phyloP scores from a whole-genome alignment of 2,888 invertebrate genomes.

The Plutella xylostella region DNA sequence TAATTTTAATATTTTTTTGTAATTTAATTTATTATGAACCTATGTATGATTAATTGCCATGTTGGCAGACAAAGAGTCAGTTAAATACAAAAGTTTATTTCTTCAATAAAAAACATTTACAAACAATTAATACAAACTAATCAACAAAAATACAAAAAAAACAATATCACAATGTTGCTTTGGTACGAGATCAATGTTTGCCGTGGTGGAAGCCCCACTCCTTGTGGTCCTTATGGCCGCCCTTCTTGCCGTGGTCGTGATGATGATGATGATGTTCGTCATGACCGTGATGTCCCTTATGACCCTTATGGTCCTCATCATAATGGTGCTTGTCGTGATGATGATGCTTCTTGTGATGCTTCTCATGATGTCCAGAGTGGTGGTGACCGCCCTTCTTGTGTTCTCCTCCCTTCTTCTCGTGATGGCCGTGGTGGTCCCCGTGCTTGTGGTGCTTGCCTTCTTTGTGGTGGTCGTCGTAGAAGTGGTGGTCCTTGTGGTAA shows the following conservation, averaged over 20 bases:
- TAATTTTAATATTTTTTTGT: too few species aligned
- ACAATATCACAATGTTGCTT: slow-evolving; percentile 3
- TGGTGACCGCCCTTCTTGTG: slow-evolving; percentile 63
- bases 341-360: slow-evolving; percentile 55
- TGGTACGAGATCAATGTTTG: slow-evolving; percentile 39
- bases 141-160: slow-evolving; percentile 2
- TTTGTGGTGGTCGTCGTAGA: slow-evolving; percentile 14
- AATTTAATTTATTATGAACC: too few species aligned
- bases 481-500: slow-evolving; percentile 13
- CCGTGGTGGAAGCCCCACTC: slow-evolving; percentile 61
- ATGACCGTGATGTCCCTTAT: slow-evolving; percentile 61
- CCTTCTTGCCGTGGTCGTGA: slow-evolving; percentile 63
- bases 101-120: neutral
- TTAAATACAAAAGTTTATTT: too few species aligned
- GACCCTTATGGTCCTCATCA: slow-evolving; percentile 57
- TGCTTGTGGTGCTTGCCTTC: slow-evolving; percentile 59
- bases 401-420: slow-evolving; percentile 48
- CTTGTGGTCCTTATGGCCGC: slow-evolving; percentile 54
- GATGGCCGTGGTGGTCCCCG: slow-evolving; percentile 57
- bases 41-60: too few species aligned
- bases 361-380: slow-evolving; percentile 54
- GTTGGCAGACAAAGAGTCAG: too few species aligned
- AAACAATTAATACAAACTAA: slow-evolving; percentile 2
- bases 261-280: slow-evolving; percentile 60
- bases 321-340: slow-evolving; percentile 60